Evolutionary conservation across 2,797 vertebrate species (phyloP).

Genomic region (Pipistrellus pipistrellus): DNA sequence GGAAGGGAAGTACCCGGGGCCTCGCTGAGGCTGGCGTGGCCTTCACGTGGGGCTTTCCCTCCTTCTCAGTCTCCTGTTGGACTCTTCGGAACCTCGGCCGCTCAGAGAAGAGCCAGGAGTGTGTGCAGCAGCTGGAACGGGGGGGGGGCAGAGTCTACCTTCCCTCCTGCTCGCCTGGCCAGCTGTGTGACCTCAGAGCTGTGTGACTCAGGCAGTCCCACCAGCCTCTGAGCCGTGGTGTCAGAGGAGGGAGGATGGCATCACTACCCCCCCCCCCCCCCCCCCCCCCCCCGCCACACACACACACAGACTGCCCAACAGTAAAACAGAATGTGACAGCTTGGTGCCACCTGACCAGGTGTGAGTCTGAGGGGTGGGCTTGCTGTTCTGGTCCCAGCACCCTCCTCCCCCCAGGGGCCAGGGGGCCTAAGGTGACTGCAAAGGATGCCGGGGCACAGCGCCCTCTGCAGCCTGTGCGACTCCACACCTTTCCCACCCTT

Average conservation of each 20-base stretch:
- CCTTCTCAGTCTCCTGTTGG: neutral
- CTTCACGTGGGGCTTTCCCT: neutral
- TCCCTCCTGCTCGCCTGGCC: neutral
- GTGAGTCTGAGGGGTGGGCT: neutral
- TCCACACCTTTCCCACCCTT: neutral
- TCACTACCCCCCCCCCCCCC: neutral
- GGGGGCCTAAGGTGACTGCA: neutral
- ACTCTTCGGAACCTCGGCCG: neutral
- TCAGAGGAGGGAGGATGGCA: neutral
- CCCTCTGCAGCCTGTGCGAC: neutral
- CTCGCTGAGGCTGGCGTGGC: neutral
- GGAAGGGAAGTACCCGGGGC: neutral
- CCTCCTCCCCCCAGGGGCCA: neutral
- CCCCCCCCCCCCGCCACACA: too few species aligned
- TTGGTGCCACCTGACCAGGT: neutral
- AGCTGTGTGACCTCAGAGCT: constrained; percentile 21
- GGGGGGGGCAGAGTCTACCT: neutral
- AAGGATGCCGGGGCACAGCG: neutral
- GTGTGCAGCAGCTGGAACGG: fast-evolving
- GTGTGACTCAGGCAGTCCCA: neutral
- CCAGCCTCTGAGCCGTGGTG: neutral
- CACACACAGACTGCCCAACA: neutral
- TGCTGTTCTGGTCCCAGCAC: neutral
- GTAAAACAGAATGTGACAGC: neutral
- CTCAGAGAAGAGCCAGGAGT: neutral